Evolutionary conservation across 2,888 invertebrate genomes (phyloP).

Genomic region (Penaeus monodon): DNA sequence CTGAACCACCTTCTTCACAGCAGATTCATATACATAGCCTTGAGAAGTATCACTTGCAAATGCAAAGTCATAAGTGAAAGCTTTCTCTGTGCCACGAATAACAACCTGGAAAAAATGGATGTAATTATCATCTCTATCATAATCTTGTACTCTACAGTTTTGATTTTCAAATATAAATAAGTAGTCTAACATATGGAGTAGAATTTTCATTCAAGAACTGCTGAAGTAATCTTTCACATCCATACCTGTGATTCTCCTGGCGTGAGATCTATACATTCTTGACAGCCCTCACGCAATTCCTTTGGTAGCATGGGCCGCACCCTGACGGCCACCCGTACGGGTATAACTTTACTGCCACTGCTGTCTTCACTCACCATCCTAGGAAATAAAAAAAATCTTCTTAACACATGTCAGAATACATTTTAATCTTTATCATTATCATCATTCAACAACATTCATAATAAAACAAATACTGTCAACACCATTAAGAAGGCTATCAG

Average conservation of each 20-base stretch:
- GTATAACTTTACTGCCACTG: constrained; percentile 66
- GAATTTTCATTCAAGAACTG: neutral
- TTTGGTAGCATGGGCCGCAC: constrained; percentile 83
- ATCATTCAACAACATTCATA: neutral
- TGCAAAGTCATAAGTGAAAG: constrained; percentile 88
- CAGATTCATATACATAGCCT: constrained; percentile 77
- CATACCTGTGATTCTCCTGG: constrained; percentile 78
- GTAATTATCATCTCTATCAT: neutral
- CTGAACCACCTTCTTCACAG: constrained; percentile 56
- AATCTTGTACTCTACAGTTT: neutral
- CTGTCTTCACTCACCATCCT: constrained; percentile 25
- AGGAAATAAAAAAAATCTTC: neutral
- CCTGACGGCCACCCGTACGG: constrained; percentile 84
- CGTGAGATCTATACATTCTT: constrained; percentile 79
- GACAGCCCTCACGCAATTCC: constrained; percentile 82
- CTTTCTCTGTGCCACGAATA: constrained; percentile 77
- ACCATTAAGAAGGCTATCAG: too few relatives aligned
- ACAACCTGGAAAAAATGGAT: constrained; percentile 67
- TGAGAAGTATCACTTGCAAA: constrained; percentile 81
- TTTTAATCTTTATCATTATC: neutral
- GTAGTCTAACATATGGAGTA: neutral
- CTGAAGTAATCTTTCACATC: neutral
- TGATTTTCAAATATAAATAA: neutral
- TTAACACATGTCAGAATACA: neutral
- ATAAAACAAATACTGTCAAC: neutral